Evolutionary conservation across 2,113 vertebrate genomes (phyloP).

Genomic region (Sylvietta virens): DNA sequence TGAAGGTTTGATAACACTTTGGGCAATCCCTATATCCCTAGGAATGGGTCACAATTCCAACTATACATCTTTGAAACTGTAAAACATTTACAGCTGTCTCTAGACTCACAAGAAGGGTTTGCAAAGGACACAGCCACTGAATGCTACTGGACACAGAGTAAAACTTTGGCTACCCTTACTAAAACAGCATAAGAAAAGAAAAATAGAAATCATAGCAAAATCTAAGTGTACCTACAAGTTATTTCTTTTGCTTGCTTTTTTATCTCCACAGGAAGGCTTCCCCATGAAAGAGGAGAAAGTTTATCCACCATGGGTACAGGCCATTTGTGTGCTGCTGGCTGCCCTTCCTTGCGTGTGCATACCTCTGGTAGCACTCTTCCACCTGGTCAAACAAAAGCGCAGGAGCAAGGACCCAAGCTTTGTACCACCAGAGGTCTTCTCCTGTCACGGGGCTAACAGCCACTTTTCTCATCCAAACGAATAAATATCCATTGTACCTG

Average conservation of each 20-base stretch:
- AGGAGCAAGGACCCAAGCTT: neutral
- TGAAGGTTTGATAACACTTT: neutral
- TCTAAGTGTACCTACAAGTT: neutral
- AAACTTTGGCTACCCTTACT: neutral
- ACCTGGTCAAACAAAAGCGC: neutral
- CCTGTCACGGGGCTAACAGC: neutral
- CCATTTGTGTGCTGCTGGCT: constrained; percentile 72
- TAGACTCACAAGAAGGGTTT: neutral
- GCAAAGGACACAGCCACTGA: neutral
- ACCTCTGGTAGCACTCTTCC: constrained; percentile 72
- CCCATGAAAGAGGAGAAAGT: constrained; percentile 70
- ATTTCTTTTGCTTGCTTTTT: neutral
- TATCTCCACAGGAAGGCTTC: constrained; percentile 71
- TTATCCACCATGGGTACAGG: constrained; percentile 82
- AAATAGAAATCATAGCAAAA: neutral
- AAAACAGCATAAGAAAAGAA: neutral
- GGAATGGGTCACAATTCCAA: neutral
- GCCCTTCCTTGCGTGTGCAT: constrained; percentile 70
- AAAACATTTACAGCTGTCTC: neutral
- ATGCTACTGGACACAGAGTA: neutral
- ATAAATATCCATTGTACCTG: neutral
- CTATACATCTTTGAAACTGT: neutral
- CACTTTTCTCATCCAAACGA: neutral
- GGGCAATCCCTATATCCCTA: neutral
- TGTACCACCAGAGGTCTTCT: neutral